These are phyloP conservation scores for Brienomyrus brachyistius DNA, from an alignment of 2,113 vertebrate genomes.

Conservation along the genomic window DNA sequence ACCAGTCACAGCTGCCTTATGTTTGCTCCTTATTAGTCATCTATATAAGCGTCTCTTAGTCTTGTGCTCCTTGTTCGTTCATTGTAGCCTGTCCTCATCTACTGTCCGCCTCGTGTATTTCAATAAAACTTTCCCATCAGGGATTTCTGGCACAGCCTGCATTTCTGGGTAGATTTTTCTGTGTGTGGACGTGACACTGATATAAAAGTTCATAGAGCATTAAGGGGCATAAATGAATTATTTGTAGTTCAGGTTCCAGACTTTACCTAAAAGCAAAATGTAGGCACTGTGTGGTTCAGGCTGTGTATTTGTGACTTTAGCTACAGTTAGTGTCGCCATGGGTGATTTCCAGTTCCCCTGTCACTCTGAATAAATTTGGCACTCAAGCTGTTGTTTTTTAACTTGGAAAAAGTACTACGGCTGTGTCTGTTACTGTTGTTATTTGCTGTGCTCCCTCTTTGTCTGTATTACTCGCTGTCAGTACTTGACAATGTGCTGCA, in stretches of 20 bases:
- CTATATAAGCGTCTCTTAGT: no score
- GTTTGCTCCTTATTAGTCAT: no score
- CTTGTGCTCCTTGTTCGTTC: no score
- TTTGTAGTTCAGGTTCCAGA: not conserved
- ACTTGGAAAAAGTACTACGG: not conserved
- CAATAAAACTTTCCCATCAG: no score
- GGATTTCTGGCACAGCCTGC: no score
- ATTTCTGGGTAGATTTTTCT: no score
- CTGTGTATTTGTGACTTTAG: not conserved
- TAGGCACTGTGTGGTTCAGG: not conserved
- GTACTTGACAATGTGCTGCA: conserved; percentile 43
- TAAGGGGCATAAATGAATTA: not conserved
- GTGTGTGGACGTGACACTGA: no score
- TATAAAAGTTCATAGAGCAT: not conserved
- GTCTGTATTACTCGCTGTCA: not conserved
- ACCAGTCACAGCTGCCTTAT: no score
- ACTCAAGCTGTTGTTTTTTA: not conserved
- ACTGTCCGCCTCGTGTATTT: no score
- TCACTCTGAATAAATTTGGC: not conserved
- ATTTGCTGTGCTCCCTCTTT: not conserved
- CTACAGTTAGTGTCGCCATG: not conserved
- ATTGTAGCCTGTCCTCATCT: no score
- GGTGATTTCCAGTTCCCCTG: not conserved
- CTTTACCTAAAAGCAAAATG: not conserved
- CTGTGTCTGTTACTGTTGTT: not conserved